A percentile compares a stretch with the other conserved stretches of the same genome.
phyloP scores from a whole-genome alignment of 2,888 invertebrate species.

The Nudaria mundana region DNA sequence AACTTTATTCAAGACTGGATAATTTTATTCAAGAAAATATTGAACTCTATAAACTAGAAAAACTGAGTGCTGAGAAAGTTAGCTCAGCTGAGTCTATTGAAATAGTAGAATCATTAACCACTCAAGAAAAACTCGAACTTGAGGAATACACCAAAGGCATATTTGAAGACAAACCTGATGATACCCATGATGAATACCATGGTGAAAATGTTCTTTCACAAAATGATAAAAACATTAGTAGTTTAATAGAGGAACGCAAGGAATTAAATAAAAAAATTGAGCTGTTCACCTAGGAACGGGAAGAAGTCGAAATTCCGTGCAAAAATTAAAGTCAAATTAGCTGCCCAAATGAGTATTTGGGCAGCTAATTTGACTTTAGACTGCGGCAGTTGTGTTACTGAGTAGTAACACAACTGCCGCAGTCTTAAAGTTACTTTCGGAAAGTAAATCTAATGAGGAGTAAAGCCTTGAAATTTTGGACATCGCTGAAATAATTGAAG shows the following conservation, averaged over 20 bases:
- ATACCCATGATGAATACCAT: constrained; percentile 37
- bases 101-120: constrained; percentile 86
- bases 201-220: constrained; percentile 44
- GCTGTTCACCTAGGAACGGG: constrained; percentile 84
- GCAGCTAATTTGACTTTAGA: too few relatives aligned
- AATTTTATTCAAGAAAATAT: constrained; percentile 87
- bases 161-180: constrained; percentile 44
- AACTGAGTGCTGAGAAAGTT: constrained; percentile 86
- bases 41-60: constrained; percentile 87
- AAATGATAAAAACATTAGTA: constrained; percentile 77
- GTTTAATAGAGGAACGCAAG: constrained; percentile 83
- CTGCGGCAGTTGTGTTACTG: too few relatives aligned
- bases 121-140: constrained; percentile 85
- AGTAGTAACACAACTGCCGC: background rate
- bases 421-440: background rate
- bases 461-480: background rate
- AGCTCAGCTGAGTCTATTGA: constrained; percentile 89
- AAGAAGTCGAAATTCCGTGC: constrained; percentile 54
- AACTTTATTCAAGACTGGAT: constrained; percentile 82
- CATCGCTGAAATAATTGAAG: background rate
- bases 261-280: constrained; percentile 86
- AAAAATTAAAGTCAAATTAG: background rate
- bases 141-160: constrained; percentile 84
- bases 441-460: background rate
- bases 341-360: too few relatives aligned